Evolutionary conservation across 2,797 vertebrate genomes (phyloP).

Genomic region (Gallinago stenura): DNA sequence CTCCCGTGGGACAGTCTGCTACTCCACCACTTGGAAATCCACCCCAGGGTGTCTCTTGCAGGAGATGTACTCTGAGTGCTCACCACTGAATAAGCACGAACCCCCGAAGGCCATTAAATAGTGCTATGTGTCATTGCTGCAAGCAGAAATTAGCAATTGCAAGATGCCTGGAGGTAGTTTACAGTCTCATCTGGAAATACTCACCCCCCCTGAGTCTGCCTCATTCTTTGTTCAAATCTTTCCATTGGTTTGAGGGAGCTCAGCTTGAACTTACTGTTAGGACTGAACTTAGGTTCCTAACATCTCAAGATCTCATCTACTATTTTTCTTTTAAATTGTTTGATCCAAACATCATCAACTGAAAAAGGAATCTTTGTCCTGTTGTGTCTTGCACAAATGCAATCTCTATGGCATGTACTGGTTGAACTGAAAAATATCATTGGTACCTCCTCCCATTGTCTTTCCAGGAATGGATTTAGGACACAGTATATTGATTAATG

Average conservation of each 20-base stretch:
- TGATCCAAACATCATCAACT: background rate
- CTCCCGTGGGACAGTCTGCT: background rate
- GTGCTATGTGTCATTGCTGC: background rate
- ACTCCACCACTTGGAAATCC: background rate
- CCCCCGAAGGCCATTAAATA: background rate
- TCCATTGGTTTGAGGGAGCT: background rate
- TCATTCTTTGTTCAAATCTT: background rate
- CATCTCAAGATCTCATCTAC: background rate
- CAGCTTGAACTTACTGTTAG: background rate
- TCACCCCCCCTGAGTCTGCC: background rate
- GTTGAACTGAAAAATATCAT: background rate
- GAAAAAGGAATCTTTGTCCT: background rate
- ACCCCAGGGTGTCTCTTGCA: background rate
- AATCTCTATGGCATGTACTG: background rate
- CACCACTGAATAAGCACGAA: background rate
- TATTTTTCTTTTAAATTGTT: background rate
- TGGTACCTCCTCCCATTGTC: background rate
- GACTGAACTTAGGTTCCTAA: background rate
- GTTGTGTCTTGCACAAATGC: background rate
- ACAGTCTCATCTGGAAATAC: background rate
- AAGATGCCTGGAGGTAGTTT: background rate
- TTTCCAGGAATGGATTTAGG: conserved; percentile 12
- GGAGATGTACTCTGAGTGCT: background rate
- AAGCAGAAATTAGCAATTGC: background rate
- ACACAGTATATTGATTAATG: background rate